A percentile compares a stretch with the other conserved stretches of the same genome.
Conservation (phyloP, 2,888 invertebrate species). For the Aphrophora alni region DNA sequence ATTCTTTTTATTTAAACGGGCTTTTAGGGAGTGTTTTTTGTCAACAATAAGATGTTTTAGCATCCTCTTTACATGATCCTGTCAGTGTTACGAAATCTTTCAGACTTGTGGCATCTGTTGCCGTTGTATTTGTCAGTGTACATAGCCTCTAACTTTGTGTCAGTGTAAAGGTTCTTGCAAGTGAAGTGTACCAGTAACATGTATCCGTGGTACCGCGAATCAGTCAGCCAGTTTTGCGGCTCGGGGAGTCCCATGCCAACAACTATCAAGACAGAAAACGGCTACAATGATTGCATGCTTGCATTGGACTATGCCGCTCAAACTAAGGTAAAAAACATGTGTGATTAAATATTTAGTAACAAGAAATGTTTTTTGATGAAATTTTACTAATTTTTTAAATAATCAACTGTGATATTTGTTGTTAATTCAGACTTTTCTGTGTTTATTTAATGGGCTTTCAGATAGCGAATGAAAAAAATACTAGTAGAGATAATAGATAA, state of each 20-base stretch:
- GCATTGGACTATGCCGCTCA: conserved; percentile 72
- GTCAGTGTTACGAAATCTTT: background rate
- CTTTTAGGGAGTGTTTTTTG: background rate
- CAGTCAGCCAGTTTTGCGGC: conserved; percentile 58
- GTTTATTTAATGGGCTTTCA: no score
- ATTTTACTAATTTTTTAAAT: no score
- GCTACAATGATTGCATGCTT: conserved; percentile 74
- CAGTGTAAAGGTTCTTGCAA: background rate
- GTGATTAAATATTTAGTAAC: conserved; percentile 6
- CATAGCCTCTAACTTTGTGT: background rate
- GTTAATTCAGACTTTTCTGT: no score
- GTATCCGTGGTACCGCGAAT: conserved; percentile 70
- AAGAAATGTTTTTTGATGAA: no score
- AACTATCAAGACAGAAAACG: conserved; percentile 69
- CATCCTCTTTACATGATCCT: conserved; percentile 2
- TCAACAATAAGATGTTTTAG: background rate
- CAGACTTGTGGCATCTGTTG: background rate
- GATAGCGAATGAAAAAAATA: no score
- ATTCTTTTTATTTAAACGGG: background rate
- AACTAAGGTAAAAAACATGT: conserved; percentile 67
- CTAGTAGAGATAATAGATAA: no score
- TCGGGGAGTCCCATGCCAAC: conserved; percentile 64
- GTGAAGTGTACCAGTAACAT: conserved; percentile 53
- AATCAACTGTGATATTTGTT: no score
- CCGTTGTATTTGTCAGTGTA: no score